Percentiles rank a stretch among this genome's conserved stretches.
These are phyloP conservation scores for Plebejus anna DNA, from an alignment of 2,888 invertebrate genomes.

Conservation along the genomic window DNA sequence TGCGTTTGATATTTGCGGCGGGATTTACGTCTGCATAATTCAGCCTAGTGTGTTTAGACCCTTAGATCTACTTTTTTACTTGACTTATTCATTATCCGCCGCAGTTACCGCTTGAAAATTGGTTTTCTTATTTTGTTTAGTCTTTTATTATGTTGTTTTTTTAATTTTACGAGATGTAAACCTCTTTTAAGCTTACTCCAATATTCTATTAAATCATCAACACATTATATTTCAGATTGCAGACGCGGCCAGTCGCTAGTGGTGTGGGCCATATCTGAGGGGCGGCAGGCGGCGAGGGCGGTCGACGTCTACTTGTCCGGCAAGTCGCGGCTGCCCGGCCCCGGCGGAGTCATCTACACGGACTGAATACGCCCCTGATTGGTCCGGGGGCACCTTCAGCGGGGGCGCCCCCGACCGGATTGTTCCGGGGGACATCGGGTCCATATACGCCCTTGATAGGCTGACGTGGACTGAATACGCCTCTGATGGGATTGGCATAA, in stretches of 20 bases:
- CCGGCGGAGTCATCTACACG: conserved; percentile 89
- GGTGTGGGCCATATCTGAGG: conserved; percentile 99
- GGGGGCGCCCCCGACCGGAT: background rate
- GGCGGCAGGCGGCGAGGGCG: conserved; percentile 97
- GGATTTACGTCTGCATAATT: no score
- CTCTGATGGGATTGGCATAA: background rate
- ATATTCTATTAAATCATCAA: no score
- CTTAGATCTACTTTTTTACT: no score
- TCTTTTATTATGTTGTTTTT: no score
- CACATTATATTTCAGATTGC: conserved; percentile 84
- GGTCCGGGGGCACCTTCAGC: background rate
- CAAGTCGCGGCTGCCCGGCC: conserved; percentile 91
- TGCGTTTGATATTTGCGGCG: no score
- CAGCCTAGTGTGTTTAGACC: no score
- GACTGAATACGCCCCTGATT: conserved; percentile 31
- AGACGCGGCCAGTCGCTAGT: conserved; percentile 99
- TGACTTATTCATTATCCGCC: no score
- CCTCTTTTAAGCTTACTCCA: no score
- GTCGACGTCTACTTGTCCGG: conserved; percentile 92
- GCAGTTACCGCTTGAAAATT: no score
- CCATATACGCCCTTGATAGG: background rate
- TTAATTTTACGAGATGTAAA: no score
- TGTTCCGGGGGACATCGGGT: background rate
- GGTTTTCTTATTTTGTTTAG: no score
- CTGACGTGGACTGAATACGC: background rate